Base-by-base conservation (phyloP, 2,113 vertebrate genomes). In the Sinocyclocheilus maitianheensis region DNA sequence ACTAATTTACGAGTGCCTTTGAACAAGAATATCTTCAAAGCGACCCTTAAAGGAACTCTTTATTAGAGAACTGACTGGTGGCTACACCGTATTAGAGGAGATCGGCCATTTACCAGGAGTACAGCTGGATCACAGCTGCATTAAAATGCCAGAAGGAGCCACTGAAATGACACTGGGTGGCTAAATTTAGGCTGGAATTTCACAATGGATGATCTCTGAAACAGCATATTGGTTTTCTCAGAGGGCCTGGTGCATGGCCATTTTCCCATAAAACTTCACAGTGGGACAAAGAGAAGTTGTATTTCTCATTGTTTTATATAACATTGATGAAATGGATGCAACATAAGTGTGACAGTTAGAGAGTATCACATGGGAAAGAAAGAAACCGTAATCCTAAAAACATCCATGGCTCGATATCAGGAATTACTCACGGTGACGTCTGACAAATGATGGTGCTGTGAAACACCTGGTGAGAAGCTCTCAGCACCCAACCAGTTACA, bases 111-210 rank as follows among this genome's bases (percentile, higher is more conserved):
- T 90, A 24, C 78, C 37, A 69, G 43, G 92, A 94, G 94, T 91
- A 93, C 81, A 92, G 92, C 88, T 84, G 75, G 85, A 87, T 84
- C 89, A 77, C 87, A 88, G 91, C 89, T 91, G 92, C 92, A 82
- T 92, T 91, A 87, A 89, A 91, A 85, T 88, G 86, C 87, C 88
- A 91, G 89, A 85, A 89, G 88, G 46, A 89, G 89, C 83, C 81
- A 83, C 87, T 65, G 83, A 90, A 90, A 92, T 89, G 81, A 77
- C 89, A 79, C 83, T 84, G 91, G 81, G 63, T 84, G 84, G 89
- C 91, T 95, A 93, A 95, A 92, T 94, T 94, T 94, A 95, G 93
- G 88, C 86, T 90, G 90, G 85, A 89, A 91, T 93, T 93, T 94
- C 90, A 91, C 90, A 92, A 87, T 86, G 90, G 90, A 87, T 88